Percentiles rank a stretch among this genome's conserved stretches.
Evolutionary conservation across 2,888 invertebrate species (phyloP).

Genomic region (Aspidapion aeneum): DNA sequence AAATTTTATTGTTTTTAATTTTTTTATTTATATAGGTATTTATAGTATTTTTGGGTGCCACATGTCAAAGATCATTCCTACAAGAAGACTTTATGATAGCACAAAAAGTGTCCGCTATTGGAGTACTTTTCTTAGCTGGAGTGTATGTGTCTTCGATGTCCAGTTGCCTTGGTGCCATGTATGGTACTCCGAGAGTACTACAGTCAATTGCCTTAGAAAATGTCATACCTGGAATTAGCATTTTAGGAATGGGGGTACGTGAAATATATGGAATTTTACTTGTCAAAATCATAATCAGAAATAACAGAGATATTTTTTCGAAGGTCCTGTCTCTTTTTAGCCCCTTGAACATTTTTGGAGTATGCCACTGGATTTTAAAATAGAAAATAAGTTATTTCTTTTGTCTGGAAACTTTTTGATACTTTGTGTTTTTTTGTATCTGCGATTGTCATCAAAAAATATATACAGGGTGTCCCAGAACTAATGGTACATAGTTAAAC

Average conservation of each 20-base stretch:
- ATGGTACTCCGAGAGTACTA: slow-evolving; percentile 90
- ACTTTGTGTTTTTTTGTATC: too few relatives aligned
- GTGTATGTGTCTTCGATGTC: slow-evolving; percentile 96
- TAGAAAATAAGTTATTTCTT: not conserved
- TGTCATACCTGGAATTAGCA: slow-evolving; percentile 86
- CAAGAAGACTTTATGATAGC: slow-evolving; percentile 86
- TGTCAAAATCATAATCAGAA: too few relatives aligned
- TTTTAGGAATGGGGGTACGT: slow-evolving; percentile 84
- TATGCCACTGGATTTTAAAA: too few relatives aligned
- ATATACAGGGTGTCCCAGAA: too few relatives aligned
- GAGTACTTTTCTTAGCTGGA: slow-evolving; percentile 82
- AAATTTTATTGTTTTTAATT: too few relatives aligned
- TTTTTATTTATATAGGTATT: slow-evolving; percentile 50
- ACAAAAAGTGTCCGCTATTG: slow-evolving; percentile 82
- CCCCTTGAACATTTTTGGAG: too few relatives aligned
- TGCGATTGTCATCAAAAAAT: too few relatives aligned
- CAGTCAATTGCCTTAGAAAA: slow-evolving; percentile 95
- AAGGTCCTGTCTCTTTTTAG: too few relatives aligned
- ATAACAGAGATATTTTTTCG: slow-evolving; percentile 5
- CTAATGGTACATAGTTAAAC: too few relatives aligned
- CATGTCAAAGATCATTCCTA: slow-evolving; percentile 71
- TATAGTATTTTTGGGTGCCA: slow-evolving; percentile 84
- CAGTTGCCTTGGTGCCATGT: slow-evolving; percentile 93
- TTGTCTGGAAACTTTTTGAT: too few relatives aligned
- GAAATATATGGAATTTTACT: not conserved